Evolutionary conservation across 2,113 vertebrate genomes (phyloP).

Genomic region (Mesembrinibis cayennensis): DNA sequence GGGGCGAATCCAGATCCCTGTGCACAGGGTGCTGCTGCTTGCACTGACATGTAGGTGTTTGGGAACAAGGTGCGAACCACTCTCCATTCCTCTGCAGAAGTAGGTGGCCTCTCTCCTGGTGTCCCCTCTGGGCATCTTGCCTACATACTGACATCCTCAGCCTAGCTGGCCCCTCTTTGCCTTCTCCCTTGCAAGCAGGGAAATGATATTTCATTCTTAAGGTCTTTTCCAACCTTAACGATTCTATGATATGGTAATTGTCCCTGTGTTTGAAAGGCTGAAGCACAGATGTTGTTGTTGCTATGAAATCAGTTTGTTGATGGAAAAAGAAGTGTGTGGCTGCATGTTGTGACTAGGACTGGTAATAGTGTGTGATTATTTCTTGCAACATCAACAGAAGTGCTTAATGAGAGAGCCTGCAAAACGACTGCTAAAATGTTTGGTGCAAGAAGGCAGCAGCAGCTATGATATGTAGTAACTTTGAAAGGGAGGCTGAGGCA

Average conservation of each 20-base stretch:
- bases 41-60: background rate
- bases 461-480: accelerated
- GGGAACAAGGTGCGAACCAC: accelerated
- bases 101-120: background rate
- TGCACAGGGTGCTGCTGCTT: background rate
- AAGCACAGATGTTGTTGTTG: background rate
- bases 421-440: background rate
- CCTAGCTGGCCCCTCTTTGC: background rate
- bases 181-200: background rate
- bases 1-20: too few species aligned
- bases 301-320: background rate
- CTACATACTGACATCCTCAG: background rate
- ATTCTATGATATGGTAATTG: background rate
- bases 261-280: background rate
- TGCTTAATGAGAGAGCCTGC: background rate
- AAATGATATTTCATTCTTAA: background rate
- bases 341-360: background rate
- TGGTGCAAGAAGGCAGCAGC: background rate
- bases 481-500: background rate
- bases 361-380: background rate
- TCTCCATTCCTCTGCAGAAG: background rate
- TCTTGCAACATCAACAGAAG: background rate
- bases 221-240: too few species aligned
- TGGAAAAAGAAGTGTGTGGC: background rate
- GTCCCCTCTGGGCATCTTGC: background rate